These are phyloP conservation scores for Propithecus perrieri DNA, from an alignment of 2,797 vertebrate genomes.

Conservation along the genomic window DNA sequence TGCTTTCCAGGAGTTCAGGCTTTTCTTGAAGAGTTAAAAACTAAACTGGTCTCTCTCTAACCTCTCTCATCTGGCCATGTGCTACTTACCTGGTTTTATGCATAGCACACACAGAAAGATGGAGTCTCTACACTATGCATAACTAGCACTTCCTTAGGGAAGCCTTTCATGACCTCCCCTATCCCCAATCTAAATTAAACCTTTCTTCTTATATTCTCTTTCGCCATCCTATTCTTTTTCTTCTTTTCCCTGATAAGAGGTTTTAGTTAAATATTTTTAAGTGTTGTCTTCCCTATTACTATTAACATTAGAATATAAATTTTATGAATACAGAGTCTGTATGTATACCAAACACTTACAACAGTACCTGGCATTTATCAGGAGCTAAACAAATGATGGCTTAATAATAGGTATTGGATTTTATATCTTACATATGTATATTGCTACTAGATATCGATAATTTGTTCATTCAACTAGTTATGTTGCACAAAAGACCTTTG, in stretches of 20 bases:
- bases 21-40: neutral
- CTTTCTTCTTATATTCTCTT: neutral
- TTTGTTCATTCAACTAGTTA: neutral
- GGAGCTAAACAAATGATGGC: neutral
- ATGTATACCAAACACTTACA: neutral
- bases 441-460: neutral
- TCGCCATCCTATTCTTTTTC: neutral
- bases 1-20: neutral
- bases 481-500: neutral
- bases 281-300: neutral
- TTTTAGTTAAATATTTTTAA: constrained; percentile 3
- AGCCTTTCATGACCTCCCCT: neutral
- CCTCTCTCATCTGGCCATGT: neutral
- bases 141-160: neutral
- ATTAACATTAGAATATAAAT: neutral
- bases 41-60: neutral
- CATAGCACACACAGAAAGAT: neutral
- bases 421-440: neutral
- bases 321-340: neutral
- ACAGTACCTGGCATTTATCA: neutral
- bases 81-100: neutral
- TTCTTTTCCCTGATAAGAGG: neutral
- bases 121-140: neutral
- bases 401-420: neutral
- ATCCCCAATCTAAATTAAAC: neutral